These are phyloP conservation scores for Chlorodrepanis virens DNA, from an alignment of 2,113 vertebrate genomes.

Conservation along the genomic window DNA sequence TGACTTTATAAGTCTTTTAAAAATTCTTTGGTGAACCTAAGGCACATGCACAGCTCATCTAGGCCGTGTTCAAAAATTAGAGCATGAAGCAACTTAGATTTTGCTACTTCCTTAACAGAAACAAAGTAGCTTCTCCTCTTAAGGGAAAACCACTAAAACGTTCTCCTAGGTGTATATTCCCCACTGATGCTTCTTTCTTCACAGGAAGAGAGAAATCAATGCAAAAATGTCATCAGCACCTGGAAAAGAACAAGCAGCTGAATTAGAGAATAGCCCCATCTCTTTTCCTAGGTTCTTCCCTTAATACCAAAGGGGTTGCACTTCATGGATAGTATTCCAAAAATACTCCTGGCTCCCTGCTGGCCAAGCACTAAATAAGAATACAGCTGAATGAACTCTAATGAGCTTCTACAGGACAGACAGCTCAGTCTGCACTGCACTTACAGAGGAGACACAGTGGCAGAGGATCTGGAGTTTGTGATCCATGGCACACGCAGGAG, in stretches of 20 bases:
- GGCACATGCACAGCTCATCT: neutral
- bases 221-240: neutral
- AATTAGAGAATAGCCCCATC: neutral
- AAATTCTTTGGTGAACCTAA: neutral
- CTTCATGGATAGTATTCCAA: neutral
- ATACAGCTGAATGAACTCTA: neutral
- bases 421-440: neutral
- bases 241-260: neutral
- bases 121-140: neutral
- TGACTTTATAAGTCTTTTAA: neutral
- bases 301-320: neutral
- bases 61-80: neutral
- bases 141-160: neutral
- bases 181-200: neutral
- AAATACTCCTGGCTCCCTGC: neutral
- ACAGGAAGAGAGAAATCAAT: neutral
- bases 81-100: neutral
- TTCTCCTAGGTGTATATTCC: neutral
- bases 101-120: neutral
- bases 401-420: neutral
- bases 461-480: fast-evolving
- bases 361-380: neutral
- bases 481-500: fast-evolving
- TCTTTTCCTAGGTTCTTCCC: neutral
- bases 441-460: neutral